Conservation (phyloP, 2,113 vertebrate genomes). For the Crotalus helleri region DNA sequence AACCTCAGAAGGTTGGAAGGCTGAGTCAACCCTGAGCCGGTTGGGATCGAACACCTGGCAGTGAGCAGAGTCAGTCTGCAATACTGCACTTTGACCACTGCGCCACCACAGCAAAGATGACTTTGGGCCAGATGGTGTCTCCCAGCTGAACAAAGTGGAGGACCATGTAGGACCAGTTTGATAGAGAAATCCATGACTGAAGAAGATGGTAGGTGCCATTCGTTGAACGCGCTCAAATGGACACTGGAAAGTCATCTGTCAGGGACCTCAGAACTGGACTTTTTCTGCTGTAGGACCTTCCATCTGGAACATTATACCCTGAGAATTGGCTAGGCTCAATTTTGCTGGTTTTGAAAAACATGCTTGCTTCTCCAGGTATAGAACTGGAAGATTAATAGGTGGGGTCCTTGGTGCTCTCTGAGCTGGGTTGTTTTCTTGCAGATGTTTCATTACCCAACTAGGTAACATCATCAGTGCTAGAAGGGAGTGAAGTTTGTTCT, state of each 20-base stretch:
- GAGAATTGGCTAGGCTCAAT: not conserved
- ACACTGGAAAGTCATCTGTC: not conserved
- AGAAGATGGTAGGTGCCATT: not conserved
- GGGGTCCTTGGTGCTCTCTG: no score
- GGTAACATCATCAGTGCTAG: no score
- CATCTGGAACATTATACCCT: not conserved
- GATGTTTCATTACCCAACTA: not conserved
- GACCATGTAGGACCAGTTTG: not conserved
- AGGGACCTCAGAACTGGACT: no score
- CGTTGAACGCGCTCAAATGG: not conserved
- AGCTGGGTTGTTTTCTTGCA: not conserved
- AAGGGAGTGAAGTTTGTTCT: not conserved
- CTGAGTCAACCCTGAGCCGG: not conserved
- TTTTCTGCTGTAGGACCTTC: no score
- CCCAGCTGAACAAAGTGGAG: not conserved
- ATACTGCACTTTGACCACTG: not conserved
- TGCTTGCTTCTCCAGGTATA: not conserved
- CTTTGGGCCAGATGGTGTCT: not conserved
- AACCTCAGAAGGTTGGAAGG: not conserved
- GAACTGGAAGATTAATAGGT: not conserved
- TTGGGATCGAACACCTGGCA: not conserved
- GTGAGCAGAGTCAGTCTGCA: not conserved
- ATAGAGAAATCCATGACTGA: not conserved
- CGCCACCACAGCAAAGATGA: not conserved
- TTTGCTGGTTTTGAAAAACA: not conserved